Percentiles rank a stretch among this genome's conserved stretches.
phyloP scores from a whole-genome alignment of 2,797 vertebrate genomes.

The Parauchenoglanis ngamensis region DNA sequence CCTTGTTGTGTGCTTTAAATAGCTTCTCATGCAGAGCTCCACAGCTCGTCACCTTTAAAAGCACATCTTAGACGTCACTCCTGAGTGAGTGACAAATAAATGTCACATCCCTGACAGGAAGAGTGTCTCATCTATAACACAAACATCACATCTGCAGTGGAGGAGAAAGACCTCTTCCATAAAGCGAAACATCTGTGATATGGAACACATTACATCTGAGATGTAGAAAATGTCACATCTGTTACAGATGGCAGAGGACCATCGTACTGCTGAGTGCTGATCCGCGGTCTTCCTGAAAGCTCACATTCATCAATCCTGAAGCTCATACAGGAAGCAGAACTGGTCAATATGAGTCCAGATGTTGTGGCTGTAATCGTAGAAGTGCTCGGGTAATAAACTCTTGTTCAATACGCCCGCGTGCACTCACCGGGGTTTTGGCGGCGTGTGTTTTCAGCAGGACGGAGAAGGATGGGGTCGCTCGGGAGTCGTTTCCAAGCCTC shows the following conservation, averaged over 20 bases:
- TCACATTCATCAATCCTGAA: not conserved
- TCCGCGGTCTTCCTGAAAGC: not conserved
- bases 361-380: not conserved
- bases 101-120: no score
- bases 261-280: not conserved
- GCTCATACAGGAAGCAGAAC: not conserved
- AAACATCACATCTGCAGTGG: no score
- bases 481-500: slow-evolving; percentile 72
- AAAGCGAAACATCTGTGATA: no score
- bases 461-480: slow-evolving; percentile 65
- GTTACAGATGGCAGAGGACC: not conserved
- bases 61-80: not conserved
- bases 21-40: not conserved
- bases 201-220: no score
- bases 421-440: slow-evolving; percentile 17
- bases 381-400: not conserved
- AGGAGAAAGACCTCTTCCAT: no score
- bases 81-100: no score
- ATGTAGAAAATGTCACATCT: no score
- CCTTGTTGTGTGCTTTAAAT: not conserved
- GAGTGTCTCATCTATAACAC: no score
- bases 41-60: not conserved
- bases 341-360: not conserved
- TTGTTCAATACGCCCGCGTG: not conserved
- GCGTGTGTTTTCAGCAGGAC: slow-evolving; percentile 35